Evolutionary conservation across 2,797 vertebrate species (phyloP).

Genomic region (Enoplosus armatus): DNA sequence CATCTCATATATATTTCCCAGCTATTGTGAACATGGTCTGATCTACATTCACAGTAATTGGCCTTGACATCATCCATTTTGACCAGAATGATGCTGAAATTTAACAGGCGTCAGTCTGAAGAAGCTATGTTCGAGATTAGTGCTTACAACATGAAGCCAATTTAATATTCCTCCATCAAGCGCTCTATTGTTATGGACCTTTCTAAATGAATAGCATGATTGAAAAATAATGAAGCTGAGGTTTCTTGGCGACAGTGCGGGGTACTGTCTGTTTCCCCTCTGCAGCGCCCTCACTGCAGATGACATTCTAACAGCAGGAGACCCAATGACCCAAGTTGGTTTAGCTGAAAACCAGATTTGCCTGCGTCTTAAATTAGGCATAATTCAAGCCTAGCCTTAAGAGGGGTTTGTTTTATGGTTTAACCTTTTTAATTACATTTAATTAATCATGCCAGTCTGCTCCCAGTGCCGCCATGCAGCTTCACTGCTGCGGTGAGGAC

Average conservation of each 20-base stretch:
- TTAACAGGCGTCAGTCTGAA: background rate
- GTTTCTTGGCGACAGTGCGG: background rate
- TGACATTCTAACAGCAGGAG: slow-evolving; percentile 6
- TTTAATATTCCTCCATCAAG: background rate
- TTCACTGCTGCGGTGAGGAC: slow-evolving; percentile 15
- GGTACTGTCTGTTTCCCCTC: background rate
- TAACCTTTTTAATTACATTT: background rate
- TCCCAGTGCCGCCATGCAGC: background rate
- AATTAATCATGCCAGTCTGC: background rate
- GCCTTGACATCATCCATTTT: background rate
- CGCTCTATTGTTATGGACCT: background rate
- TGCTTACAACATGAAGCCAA: background rate
- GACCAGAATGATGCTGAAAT: background rate
- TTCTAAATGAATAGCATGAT: background rate
- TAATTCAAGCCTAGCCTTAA: background rate
- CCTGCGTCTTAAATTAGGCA: slow-evolving; percentile 7
- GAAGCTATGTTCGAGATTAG: background rate
- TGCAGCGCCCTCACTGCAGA: background rate
- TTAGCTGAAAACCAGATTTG: background rate
- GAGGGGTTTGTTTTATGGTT: background rate
- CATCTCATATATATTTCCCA: background rate
- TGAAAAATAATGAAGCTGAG: slow-evolving; percentile 24
- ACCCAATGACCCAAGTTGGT: background rate
- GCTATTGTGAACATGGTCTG: background rate
- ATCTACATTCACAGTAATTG: background rate